Base-by-base conservation (phyloP, 2,113 vertebrate species). In the Podilymbus podiceps region DNA sequence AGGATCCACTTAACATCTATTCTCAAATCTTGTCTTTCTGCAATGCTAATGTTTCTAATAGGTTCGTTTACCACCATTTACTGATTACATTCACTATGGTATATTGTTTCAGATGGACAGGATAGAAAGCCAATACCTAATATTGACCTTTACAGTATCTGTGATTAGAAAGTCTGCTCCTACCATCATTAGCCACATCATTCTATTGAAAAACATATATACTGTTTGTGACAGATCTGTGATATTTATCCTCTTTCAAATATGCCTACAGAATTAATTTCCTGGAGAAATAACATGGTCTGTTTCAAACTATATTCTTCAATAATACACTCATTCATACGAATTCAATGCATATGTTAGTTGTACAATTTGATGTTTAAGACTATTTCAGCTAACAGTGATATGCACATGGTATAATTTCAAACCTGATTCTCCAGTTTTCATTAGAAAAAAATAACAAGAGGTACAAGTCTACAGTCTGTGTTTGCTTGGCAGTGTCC, bases 1-100 rank as follows among this genome's bases (percentile, higher is more conserved):
- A 99, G 98, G 98, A 98, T 98, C 98, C 99, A 99, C 98, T 99
- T 99, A 99, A 98, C 98, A 97, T 98, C 91, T 98, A 97, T 96
- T 97, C 96, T 96, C 93, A 94, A 93, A 96, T 96, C 97, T 96
- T 98, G 97, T 95, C 97, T 96, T 98, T 98, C 98, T 98, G 97
- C 92, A 96, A 96, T 98, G 98, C 97, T 97, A 97, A 98, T 98
- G 97, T 97, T 96, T 97, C 96, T 97, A 97, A 98, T 96, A 98
- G 98, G 98, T 98, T 99, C 97, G 98, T 99, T 99, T 99, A 97
- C 96, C 94, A 97, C 98, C 98, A 99, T 99, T 99, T 99, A 98
- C 98, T 98, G 98, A 98, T 98, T 97, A 98, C 97, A 97, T 98
- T 98, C 97, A 98, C 98, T 97, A 73, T 95, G 91, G 97, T 98